Base-by-base conservation (phyloP, 2,888 invertebrate species). In the Drosophila falleni region DNA sequence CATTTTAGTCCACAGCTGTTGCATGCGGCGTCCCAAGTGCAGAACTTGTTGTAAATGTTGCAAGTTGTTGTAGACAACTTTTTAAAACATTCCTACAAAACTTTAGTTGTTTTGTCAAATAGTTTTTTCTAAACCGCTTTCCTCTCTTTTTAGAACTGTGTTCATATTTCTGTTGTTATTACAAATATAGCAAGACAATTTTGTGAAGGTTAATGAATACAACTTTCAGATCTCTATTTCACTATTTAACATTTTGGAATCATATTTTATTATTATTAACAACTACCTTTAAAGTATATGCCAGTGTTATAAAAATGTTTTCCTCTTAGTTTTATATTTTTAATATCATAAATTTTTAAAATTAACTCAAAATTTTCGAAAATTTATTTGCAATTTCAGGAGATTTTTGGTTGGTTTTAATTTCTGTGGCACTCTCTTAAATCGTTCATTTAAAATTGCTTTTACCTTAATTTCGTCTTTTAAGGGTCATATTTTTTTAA, bases 1-100 rank as follows among this genome's bases (percentile, higher is more conserved):
- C 35, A 33, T 35, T 19, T 58, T 58, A 47, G 26, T 15, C 39
- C 42, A 13, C 55, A 72, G 71, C 71, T 72, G 73, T 66, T 73
- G 71, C 73, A 54, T 75, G 49, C 29, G 37, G 11, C 26, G 39
- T 10, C 15, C 35, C n/a, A 42, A 65, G 56, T 26, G 39, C 37
- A 46, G 23, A 73, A 58, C 31, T 54, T 68, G 33, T 10, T 29
- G 23, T 29, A 29, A 49, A 46, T 66, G 19, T 35, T 41, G 15
- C 51, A 66, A 33, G 3, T 19, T 55, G 26, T 55, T 16, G 42
- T 29, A 26, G 9, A 59, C 16, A 39, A 59, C 31, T 49, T 49
- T 29, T 13, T 3, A 11, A 26, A n/a, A 37, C 16, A 35, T 35
- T 53, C 47, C 16, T 26, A 13, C 26, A 35, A 11, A 37, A 37